A percentile compares a stretch with the other conserved stretches of the same genome.
These are phyloP conservation scores for Pelecanoides urinatrix DNA, from an alignment of 2,113 vertebrate genomes.

Conservation along the genomic window DNA sequence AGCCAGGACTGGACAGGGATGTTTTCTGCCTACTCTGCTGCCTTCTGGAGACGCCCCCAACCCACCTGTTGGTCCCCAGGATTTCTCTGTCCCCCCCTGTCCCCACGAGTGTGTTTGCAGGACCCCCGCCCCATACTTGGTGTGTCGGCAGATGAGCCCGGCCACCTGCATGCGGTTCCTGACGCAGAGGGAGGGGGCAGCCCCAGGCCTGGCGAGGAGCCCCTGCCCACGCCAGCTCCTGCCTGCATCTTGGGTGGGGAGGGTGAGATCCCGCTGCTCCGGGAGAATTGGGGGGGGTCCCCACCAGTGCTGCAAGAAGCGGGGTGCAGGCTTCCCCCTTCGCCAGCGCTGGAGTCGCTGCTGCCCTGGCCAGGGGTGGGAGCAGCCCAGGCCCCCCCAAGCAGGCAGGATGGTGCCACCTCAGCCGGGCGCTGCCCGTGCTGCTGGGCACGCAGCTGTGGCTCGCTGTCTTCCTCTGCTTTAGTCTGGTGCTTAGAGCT, in stretches of 20 bases:
- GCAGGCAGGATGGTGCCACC: background rate
- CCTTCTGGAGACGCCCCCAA: constrained; percentile 26
- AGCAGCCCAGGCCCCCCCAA: background rate
- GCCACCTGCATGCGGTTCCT: background rate
- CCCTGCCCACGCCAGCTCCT: background rate
- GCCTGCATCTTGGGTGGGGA: background rate
- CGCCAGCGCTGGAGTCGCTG: background rate
- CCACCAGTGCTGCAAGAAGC: background rate
- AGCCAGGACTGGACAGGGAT: constrained; percentile 20
- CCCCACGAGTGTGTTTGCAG: constrained; percentile 47
- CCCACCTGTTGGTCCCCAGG: background rate
- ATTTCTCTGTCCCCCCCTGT: background rate
- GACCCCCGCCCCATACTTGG: background rate
- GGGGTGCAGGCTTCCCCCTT: constrained; percentile 64
- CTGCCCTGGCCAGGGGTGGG: background rate
- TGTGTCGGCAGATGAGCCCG: background rate
- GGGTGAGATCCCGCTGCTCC: background rate
- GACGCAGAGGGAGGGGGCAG: background rate
- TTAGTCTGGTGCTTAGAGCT: constrained; percentile 62
- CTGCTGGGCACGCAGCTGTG: background rate
- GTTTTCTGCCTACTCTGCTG: constrained; percentile 58
- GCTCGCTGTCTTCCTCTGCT: constrained; percentile 65
- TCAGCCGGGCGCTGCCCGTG: background rate
- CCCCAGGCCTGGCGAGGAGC: background rate
- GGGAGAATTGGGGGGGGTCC: background rate